These are phyloP conservation scores for Agriopis marginaria DNA, from an alignment of 2,888 invertebrate species.

Conservation along the genomic window DNA sequence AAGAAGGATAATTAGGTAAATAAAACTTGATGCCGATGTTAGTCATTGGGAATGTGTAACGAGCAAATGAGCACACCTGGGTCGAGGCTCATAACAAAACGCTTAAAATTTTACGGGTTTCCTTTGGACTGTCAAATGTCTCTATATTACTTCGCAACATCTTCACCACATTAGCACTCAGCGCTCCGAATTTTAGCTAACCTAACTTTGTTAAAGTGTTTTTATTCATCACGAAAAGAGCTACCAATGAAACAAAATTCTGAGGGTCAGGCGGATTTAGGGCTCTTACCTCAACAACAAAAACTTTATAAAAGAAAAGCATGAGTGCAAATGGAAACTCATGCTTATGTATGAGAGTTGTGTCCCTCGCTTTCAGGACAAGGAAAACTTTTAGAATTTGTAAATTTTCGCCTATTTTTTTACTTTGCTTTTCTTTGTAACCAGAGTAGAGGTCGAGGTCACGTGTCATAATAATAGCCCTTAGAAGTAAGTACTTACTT, in stretches of 20 bases:
- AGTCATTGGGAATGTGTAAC: slow-evolving; percentile 19
- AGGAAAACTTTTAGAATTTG: slow-evolving; percentile 41
- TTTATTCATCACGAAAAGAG: slow-evolving; percentile 18
- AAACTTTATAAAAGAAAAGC: slow-evolving; percentile 40
- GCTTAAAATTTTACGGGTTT: slow-evolving; percentile 30
- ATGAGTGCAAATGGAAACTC: slow-evolving; percentile 40
- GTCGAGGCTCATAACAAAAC: slow-evolving; percentile 2
- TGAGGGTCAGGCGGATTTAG: slow-evolving; percentile 15
- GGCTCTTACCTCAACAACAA: slow-evolving; percentile 29
- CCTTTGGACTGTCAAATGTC: slow-evolving; percentile 14
- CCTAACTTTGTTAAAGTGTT: slow-evolving; percentile 2
- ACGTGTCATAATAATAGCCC: neutral
- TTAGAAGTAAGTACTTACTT: neutral
- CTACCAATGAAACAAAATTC: slow-evolving; percentile 17
- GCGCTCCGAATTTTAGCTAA: neutral
- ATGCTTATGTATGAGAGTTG: slow-evolving; percentile 44
- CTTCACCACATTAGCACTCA: neutral
- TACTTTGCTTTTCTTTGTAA: slow-evolving; percentile 9
- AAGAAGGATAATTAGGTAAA: slow-evolving; percentile 21
- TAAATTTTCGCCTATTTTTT: slow-evolving; percentile 36
- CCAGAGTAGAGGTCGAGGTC: neutral
- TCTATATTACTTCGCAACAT: slow-evolving; percentile 12
- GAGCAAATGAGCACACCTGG: slow-evolving; percentile 28
- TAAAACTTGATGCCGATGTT: slow-evolving; percentile 24
- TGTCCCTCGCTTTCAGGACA: slow-evolving; percentile 40